phyloP scores from a whole-genome alignment of 2,113 vertebrate species.

The Cygnus buccinator region DNA sequence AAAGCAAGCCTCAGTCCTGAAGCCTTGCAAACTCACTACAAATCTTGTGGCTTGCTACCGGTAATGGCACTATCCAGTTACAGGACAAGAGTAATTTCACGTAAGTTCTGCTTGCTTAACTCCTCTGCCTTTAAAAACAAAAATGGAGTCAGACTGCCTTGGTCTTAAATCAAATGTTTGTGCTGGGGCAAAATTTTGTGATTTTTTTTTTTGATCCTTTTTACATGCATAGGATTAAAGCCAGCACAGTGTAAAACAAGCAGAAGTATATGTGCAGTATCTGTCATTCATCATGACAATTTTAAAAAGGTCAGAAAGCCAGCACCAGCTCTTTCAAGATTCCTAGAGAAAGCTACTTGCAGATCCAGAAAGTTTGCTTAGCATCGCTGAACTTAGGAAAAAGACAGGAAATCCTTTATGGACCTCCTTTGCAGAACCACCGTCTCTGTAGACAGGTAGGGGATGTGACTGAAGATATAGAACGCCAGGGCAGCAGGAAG shows the following conservation, averaged over 20 bases:
- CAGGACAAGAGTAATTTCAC: background rate
- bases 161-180: background rate
- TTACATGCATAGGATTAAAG: background rate
- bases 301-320: background rate
- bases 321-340: background rate
- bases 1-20: background rate
- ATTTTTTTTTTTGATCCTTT: background rate
- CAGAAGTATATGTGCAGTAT: background rate
- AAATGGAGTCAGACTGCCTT: background rate
- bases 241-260: background rate
- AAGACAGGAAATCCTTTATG: background rate
- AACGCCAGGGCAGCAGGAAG: background rate
- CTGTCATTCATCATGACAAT: background rate
- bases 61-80: background rate
- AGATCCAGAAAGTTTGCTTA: background rate
- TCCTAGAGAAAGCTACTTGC: background rate
- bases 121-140: background rate
- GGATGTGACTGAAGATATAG: no score
- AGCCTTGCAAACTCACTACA: background rate
- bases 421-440: rapidly evolving
- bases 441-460: background rate
- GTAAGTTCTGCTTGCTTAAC: background rate
- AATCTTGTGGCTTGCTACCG: background rate
- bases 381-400: background rate
- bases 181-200: background rate